These are phyloP conservation scores for Kryptopterus vitreolus DNA, from an alignment of 2,797 vertebrate genomes.

Conservation along the genomic window DNA sequence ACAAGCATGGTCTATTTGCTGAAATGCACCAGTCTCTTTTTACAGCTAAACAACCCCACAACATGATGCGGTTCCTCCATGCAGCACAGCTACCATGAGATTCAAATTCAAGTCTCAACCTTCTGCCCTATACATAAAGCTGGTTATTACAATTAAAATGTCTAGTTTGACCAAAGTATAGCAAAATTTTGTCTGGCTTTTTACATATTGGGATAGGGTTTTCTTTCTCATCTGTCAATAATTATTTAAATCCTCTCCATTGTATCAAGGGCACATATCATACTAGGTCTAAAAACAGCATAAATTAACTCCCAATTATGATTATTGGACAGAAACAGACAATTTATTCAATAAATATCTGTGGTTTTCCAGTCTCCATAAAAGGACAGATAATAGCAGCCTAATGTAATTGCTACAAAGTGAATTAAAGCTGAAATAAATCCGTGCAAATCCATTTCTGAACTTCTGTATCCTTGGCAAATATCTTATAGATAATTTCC, in stretches of 20 bases:
- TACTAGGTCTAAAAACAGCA: background rate
- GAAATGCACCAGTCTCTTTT: background rate
- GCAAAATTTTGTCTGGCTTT: background rate
- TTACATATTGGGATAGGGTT: background rate
- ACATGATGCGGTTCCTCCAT: conserved; percentile 2
- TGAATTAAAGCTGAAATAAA: too few species aligned
- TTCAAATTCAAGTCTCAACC: background rate
- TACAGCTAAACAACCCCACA: background rate
- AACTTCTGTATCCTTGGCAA: background rate
- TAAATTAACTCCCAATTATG: background rate
- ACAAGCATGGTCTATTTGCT: background rate
- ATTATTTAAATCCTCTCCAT: background rate
- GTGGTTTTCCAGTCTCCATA: too few species aligned
- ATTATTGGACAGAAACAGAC: background rate
- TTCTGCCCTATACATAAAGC: background rate
- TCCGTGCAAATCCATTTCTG: too few species aligned
- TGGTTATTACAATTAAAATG: background rate
- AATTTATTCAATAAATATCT: too few species aligned
- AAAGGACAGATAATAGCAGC: too few species aligned
- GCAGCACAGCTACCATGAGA: background rate
- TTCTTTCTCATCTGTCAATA: background rate
- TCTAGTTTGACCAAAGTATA: background rate
- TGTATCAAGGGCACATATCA: background rate
- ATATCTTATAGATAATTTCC: background rate
- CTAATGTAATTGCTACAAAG: too few species aligned